These are phyloP conservation scores for Phylloscopus whistleri DNA, from an alignment of 2,113 vertebrate species.

Conservation along the genomic window DNA sequence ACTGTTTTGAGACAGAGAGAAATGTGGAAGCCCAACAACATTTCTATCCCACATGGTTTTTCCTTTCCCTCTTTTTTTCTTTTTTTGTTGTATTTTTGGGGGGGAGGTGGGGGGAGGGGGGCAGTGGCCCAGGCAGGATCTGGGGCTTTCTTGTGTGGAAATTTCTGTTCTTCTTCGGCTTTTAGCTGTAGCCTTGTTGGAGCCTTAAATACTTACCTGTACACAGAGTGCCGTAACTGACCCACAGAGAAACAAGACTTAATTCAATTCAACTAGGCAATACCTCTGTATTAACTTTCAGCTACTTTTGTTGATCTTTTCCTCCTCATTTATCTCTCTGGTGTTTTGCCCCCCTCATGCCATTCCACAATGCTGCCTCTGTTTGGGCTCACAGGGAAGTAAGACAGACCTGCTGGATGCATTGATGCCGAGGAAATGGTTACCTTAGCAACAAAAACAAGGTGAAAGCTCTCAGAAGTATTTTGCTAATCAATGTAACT, in stretches of 20 bases:
- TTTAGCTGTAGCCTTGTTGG: background rate
- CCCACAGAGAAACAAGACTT: conserved; percentile 12
- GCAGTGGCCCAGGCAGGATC: rapidly evolving
- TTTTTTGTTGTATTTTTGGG: background rate
- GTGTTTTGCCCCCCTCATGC: background rate
- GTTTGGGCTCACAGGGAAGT: conserved; percentile 42
- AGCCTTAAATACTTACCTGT: conserved; percentile 8
- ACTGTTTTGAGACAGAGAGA: background rate
- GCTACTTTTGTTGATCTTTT: conserved; percentile 40
- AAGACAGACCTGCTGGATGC: conserved; percentile 40
- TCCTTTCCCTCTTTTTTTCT: background rate
- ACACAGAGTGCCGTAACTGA: background rate
- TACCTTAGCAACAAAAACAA: conserved; percentile 68
- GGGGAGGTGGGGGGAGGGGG: rapidly evolving
- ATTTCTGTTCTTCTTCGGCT: background rate
- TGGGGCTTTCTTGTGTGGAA: background rate
- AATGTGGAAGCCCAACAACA: background rate
- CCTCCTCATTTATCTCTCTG: conserved; percentile 48
- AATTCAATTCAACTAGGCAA: conserved; percentile 41
- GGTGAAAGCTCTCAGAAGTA: conserved; percentile 41
- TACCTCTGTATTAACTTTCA: conserved; percentile 52
- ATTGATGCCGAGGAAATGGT: conserved; percentile 65
- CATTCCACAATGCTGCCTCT: conserved; percentile 59
- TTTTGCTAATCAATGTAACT: conserved; percentile 32
- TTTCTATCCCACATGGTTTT: background rate